Evolutionary conservation across 2,113 vertebrate genomes (phyloP).

Genomic region (Cheirogaleus medius): DNA sequence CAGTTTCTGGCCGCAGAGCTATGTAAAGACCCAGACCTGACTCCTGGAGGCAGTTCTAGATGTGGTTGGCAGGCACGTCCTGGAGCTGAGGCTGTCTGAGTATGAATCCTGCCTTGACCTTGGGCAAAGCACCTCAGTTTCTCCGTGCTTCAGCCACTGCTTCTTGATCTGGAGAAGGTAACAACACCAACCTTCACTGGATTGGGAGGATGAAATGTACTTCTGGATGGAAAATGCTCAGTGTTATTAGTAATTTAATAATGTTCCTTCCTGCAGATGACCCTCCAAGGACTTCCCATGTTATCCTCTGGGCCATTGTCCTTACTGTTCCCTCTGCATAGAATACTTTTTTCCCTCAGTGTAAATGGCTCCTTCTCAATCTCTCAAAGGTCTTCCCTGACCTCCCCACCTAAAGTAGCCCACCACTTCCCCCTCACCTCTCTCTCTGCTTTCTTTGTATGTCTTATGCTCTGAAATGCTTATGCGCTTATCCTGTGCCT

Average conservation of each 20-base stretch:
- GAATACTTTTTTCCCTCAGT: neutral
- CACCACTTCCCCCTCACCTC: neutral
- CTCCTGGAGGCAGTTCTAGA: neutral
- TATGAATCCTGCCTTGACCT: neutral
- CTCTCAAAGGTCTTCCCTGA: neutral
- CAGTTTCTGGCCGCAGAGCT: neutral
- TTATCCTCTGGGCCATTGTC: neutral
- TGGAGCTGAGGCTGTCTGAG: neutral
- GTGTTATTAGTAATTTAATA: neutral
- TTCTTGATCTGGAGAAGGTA: neutral
- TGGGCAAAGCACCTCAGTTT: neutral
- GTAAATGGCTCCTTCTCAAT: neutral
- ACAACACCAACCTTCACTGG: neutral
- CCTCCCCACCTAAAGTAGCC: neutral
- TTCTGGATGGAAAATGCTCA: neutral
- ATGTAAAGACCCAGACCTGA: neutral
- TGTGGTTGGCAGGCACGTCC: neutral
- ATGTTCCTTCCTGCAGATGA: neutral
- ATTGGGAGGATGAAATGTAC: neutral
- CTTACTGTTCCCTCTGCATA: neutral
- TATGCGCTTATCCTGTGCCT: neutral
- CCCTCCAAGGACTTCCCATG: neutral
- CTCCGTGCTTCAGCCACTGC: neutral
- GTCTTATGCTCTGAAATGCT: neutral
- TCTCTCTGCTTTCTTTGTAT: neutral